Conservation (phyloP, 2,888 invertebrate species). For the Keiferia lycopersicella region DNA sequence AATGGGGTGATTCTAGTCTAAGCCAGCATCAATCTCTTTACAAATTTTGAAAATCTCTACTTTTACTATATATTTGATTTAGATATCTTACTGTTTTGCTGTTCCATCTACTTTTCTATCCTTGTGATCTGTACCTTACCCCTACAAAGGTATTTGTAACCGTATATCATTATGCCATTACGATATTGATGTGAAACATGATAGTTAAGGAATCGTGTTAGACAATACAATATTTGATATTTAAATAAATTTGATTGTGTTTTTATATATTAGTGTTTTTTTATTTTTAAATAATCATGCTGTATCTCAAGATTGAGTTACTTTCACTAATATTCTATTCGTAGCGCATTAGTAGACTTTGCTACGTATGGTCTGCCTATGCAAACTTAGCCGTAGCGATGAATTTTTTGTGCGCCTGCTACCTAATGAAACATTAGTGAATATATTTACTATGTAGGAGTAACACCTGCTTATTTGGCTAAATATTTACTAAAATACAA, state of each 20-base stretch:
- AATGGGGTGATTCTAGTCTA: too few relatives aligned
- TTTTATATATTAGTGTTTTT: constrained; percentile 64
- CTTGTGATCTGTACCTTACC: constrained; percentile 30
- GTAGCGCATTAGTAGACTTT: too few relatives aligned
- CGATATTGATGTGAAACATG: constrained; percentile 79
- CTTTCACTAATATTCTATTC: too few relatives aligned
- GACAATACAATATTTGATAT: constrained; percentile 82
- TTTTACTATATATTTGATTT: neutral
- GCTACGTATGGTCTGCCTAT: too few relatives aligned
- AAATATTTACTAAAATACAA: too few relatives aligned
- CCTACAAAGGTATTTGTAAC: constrained; percentile 67
- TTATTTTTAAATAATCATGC: constrained; percentile 34
- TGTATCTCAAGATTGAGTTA: too few relatives aligned
- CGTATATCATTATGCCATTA: constrained; percentile 67
- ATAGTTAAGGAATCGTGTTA: constrained; percentile 81
- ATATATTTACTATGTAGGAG: too few relatives aligned
- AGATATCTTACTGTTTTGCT: neutral
- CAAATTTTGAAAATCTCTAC: constrained; percentile 9
- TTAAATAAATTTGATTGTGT: constrained; percentile 81
- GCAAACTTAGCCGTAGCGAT: too few relatives aligned
- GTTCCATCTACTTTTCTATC: constrained; percentile 20
- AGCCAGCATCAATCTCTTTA: too few relatives aligned
- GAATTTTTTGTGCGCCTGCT: too few relatives aligned
- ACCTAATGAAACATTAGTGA: too few relatives aligned
- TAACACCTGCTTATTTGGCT: too few relatives aligned